These are phyloP conservation scores for Lipophrys pholis DNA, from an alignment of 2,113 vertebrate genomes.

Conservation along the genomic window DNA sequence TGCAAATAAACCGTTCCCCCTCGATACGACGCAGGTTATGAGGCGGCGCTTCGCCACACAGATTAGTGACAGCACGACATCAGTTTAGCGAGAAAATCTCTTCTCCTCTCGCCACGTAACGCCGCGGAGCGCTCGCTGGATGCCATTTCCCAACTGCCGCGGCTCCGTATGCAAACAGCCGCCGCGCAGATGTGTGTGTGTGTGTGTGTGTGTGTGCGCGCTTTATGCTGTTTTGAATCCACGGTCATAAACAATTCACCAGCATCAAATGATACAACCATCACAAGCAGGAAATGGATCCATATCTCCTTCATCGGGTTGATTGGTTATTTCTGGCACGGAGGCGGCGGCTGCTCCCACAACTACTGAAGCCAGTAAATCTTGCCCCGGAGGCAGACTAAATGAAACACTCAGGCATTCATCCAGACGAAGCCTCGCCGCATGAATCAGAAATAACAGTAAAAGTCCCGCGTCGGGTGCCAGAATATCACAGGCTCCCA, in stretches of 20 bases:
- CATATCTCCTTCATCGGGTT: slow-evolving; percentile 23
- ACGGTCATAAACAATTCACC: slow-evolving; percentile 31
- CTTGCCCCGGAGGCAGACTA: slow-evolving; percentile 41
- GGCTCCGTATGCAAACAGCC: background rate
- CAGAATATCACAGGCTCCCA: slow-evolving; percentile 3
- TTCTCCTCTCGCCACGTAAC: background rate
- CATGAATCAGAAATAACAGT: slow-evolving; percentile 42
- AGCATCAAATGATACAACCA: slow-evolving; percentile 42
- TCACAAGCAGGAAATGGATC: slow-evolving; percentile 46
- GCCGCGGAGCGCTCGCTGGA: background rate
- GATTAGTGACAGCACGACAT: slow-evolving; percentile 23
- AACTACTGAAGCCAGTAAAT: slow-evolving; percentile 31
- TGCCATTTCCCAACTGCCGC: background rate
- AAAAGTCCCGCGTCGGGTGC: slow-evolving; percentile 10
- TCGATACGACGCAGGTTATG: too few species aligned
- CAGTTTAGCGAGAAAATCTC: background rate
- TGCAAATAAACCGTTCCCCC: too few species aligned
- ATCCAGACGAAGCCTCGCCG: slow-evolving; percentile 23
- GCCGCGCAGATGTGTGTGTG: background rate
- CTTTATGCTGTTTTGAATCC: slow-evolving; percentile 14
- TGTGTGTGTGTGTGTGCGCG: background rate
- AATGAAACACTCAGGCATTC: slow-evolving; percentile 44
- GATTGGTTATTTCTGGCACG: slow-evolving; percentile 52
- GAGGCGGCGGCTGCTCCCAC: slow-evolving; percentile 17
- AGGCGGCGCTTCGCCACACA: background rate